A percentile compares a stretch with the other conserved stretches of the same genome.
Conservation (phyloP, 2,113 vertebrate species). For the Elanus axillaris region DNA sequence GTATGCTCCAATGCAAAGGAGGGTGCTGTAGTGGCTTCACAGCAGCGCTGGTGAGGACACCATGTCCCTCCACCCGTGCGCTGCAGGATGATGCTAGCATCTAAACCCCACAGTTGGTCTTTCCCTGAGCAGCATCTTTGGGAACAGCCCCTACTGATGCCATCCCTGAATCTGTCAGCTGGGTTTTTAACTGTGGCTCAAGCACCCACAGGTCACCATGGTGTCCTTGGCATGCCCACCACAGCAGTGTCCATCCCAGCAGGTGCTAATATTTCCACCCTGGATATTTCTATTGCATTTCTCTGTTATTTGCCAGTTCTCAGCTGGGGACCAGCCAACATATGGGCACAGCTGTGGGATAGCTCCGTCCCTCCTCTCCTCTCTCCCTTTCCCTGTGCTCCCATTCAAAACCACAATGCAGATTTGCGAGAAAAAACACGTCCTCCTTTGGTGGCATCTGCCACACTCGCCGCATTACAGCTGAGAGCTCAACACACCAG, state of each 20-base stretch:
- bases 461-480: not conserved
- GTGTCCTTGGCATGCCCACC: not conserved
- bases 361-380: not conserved
- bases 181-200: not conserved
- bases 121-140: not conserved
- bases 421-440: not conserved
- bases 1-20: not conserved
- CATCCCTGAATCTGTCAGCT: not conserved
- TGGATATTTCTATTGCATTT: not conserved
- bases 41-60: not conserved
- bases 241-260: rapidly evolving
- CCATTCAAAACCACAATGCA: not conserved
- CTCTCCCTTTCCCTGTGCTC: not conserved
- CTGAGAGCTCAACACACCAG: not conserved
- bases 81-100: not conserved
- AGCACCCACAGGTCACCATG: rapidly evolving
- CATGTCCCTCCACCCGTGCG: rapidly evolving
- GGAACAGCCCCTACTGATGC: not conserved
- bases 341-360: not conserved
- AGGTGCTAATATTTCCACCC: not conserved
- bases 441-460: not conserved
- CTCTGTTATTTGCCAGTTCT: not conserved
- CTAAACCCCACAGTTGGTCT: not conserved
- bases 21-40: not conserved
- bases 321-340: not conserved